phyloP scores from a whole-genome alignment of 2,113 vertebrate genomes.

The Epinephelus cyanopodus region DNA sequence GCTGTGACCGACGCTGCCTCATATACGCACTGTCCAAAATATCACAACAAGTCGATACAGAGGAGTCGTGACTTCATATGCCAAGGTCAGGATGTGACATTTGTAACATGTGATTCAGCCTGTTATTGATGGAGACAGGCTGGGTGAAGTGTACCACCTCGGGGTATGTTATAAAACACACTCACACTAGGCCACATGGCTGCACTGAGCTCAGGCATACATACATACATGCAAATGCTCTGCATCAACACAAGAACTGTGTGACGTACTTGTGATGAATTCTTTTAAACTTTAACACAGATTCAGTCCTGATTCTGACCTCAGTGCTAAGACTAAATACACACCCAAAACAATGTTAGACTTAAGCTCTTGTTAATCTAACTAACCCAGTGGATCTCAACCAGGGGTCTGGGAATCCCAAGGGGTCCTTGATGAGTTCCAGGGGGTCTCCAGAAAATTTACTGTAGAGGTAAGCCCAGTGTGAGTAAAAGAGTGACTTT shows the following conservation, averaged over 20 bases:
- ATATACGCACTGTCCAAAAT: not conserved
- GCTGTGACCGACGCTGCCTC: not conserved
- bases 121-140: constrained; percentile 68
- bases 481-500: too few species aligned
- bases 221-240: constrained; percentile 3
- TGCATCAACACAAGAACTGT: not conserved
- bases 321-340: not conserved
- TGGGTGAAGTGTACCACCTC: constrained; percentile 68
- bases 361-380: constrained; percentile 1
- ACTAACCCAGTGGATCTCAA: too few species aligned
- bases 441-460: too few species aligned
- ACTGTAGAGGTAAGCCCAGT: too few species aligned
- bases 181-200: constrained; percentile 24
- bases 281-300: not conserved
- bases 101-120: constrained; percentile 67
- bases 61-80: constrained; percentile 61
- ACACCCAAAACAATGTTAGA: not conserved
- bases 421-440: too few species aligned
- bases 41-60: not conserved
- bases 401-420: too few species aligned
- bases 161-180: constrained; percentile 60
- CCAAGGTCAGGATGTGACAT: constrained; percentile 70
- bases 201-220: constrained; percentile 2
- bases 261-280: not conserved
- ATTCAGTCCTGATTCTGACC: not conserved